Evolutionary conservation across 2,797 vertebrate genomes (phyloP).

Genomic region (Artibeus lituratus): DNA sequence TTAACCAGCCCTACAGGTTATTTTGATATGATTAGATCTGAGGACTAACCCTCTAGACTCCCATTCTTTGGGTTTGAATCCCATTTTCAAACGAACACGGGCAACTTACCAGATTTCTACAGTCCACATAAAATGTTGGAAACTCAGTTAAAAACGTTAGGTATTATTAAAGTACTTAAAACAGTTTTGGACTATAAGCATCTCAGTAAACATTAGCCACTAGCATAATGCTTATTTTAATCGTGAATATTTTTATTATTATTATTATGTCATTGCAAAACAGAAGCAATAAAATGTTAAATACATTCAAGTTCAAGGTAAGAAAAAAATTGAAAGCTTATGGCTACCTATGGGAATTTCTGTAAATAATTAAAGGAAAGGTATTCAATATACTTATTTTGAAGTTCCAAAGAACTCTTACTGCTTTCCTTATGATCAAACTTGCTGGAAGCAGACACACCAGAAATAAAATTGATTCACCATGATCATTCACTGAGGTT

Average conservation of each 20-base stretch:
- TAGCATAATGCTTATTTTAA: background rate
- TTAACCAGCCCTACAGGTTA: background rate
- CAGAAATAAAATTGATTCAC: constrained; percentile 12
- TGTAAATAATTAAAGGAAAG: background rate
- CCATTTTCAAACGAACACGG: background rate
- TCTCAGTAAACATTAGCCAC: background rate
- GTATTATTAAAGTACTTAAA: background rate
- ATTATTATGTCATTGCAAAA: background rate
- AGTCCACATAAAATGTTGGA: background rate
- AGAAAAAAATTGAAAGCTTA: background rate
- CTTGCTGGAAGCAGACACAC: background rate
- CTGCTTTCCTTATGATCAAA: background rate
- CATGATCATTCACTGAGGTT: background rate
- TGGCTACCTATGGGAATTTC: background rate
- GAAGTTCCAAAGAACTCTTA: background rate
- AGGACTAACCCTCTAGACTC: background rate
- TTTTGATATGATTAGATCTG: background rate
- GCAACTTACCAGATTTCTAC: background rate
- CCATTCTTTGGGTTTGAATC: background rate
- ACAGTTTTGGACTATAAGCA: background rate
- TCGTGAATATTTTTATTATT: background rate
- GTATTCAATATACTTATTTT: background rate
- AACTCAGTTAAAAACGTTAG: background rate
- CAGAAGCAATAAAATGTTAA: background rate
- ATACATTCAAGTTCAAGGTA: background rate